Conservation (phyloP, 2,113 vertebrate genomes). For the Chinchilla lanigera region DNA sequence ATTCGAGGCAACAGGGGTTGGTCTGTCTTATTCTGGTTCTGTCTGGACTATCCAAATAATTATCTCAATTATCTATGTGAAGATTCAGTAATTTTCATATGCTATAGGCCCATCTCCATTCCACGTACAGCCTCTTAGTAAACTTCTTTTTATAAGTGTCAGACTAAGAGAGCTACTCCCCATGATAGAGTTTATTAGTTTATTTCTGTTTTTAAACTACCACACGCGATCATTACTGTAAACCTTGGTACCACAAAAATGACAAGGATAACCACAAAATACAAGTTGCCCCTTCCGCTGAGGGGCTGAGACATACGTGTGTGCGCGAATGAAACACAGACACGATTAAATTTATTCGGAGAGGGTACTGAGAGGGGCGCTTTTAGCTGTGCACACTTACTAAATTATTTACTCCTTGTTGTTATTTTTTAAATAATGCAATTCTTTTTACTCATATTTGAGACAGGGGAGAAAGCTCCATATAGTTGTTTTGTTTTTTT, state of each 20-base stretch:
- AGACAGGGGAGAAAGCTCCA: neutral
- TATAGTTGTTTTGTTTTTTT: neutral
- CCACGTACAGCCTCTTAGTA: too few species aligned
- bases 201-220: conserved; percentile 9
- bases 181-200: neutral
- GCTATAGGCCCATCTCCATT: neutral
- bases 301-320: too few species aligned
- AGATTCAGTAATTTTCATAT: neutral
- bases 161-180: neutral
- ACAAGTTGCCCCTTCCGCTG: neutral
- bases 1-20: neutral
- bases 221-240: neutral
- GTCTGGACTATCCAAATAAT: neutral
- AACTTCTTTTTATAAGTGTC: neutral
- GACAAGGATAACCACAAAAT: neutral
- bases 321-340: neutral
- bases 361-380: too few species aligned
- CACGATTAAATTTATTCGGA: neutral
- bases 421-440: neutral
- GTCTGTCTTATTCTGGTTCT: neutral
- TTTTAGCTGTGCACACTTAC: neutral
- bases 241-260: neutral
- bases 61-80: neutral
- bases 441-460: neutral
- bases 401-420: neutral